phyloP scores from a whole-genome alignment of 1,140 invertebrate genomes.

The Zophobas atratus region DNA sequence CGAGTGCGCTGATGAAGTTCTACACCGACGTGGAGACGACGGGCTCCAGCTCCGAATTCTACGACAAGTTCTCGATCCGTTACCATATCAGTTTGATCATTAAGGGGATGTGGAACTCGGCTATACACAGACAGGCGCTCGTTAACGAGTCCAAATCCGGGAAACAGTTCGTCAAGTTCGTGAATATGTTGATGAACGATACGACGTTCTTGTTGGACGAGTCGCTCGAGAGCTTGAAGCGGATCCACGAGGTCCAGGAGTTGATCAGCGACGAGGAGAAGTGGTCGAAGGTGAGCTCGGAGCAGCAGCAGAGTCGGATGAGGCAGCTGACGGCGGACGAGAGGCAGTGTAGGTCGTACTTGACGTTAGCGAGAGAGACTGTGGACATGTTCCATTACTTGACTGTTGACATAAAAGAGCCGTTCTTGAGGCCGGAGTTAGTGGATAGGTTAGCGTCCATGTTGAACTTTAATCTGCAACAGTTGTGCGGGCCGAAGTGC shows the following conservation, averaged over 20 bases:
- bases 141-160: slow-evolving; percentile 87
- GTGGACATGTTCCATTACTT: slow-evolving; percentile 99
- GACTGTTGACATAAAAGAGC: slow-evolving; percentile 94
- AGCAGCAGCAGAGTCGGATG: slow-evolving; percentile 84
- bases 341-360: slow-evolving; percentile 94
- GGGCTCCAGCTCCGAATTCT: slow-evolving; percentile 97
- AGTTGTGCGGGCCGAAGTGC: slow-evolving; percentile 97
- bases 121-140: slow-evolving; percentile 77
- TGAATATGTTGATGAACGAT: slow-evolving; percentile 99
- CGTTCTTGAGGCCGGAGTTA: slow-evolving; percentile 93
- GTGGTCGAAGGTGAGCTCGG: slow-evolving; percentile 78
- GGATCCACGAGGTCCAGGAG: slow-evolving; percentile 96
- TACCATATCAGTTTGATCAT: slow-evolving; percentile 98
- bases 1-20: slow-evolving; percentile 96
- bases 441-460: slow-evolving; percentile 95
- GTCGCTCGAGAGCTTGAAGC: slow-evolving; percentile 93
- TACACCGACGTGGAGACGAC: slow-evolving; percentile 99
- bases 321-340: slow-evolving; percentile 91
- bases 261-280: slow-evolving; percentile 79
- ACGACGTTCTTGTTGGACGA: slow-evolving; percentile 98
- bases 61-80: slow-evolving; percentile 98
- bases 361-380: slow-evolving; percentile 95
- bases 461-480: slow-evolving; percentile 97
- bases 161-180: slow-evolving; percentile 97
- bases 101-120: slow-evolving; percentile 73